phyloP scores from a whole-genome alignment of 2,113 vertebrate species.

The Nothobranchius kuhntae region DNA sequence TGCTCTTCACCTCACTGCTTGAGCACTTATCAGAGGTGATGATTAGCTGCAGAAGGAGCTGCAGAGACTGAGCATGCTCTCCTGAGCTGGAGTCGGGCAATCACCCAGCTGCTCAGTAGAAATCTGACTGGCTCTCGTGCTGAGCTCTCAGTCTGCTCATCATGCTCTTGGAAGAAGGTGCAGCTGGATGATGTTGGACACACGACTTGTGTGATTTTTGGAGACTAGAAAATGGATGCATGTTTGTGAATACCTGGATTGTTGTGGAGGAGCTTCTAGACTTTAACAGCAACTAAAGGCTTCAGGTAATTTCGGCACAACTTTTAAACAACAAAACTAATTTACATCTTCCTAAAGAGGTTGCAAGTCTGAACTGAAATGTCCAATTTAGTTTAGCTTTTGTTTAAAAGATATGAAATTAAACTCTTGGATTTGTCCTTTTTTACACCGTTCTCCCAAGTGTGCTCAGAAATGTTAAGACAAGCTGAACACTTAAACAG shows the following conservation, averaged over 20 bases:
- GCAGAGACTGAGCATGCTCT: conserved; percentile 41
- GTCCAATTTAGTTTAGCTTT: no score
- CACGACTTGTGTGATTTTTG: conserved; percentile 8
- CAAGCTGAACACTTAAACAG: conserved; percentile 29
- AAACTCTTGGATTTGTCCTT: conserved; percentile 21
- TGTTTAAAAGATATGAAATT: conserved; percentile 1
- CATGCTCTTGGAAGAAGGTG: conserved; percentile 29
- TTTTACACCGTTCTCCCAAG: conserved; percentile 25
- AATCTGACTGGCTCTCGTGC: conserved; percentile 64
- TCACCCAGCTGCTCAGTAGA: conserved; percentile 81
- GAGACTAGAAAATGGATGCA: conserved; percentile 12
- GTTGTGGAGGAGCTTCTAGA: conserved; percentile 8
- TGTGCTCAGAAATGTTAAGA: conserved; percentile 17
- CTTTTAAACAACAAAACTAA: conserved; percentile 15
- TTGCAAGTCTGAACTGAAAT: not conserved
- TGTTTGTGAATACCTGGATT: conserved; percentile 33
- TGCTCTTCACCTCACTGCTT: not conserved
- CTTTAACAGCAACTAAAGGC: conserved; percentile 14
- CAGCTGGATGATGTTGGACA: conserved; percentile 38
- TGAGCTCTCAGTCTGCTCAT: conserved; percentile 28
- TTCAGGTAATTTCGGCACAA: conserved; percentile 59
- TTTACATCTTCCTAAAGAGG: not conserved
- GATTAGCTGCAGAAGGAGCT: conserved; percentile 18
- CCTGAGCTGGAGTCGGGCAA: conserved; percentile 66
- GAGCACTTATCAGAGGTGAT: not conserved